Evolutionary conservation across 1,140 invertebrate genomes (phyloP).

Genomic region (Drosophila malerkotliana): DNA sequence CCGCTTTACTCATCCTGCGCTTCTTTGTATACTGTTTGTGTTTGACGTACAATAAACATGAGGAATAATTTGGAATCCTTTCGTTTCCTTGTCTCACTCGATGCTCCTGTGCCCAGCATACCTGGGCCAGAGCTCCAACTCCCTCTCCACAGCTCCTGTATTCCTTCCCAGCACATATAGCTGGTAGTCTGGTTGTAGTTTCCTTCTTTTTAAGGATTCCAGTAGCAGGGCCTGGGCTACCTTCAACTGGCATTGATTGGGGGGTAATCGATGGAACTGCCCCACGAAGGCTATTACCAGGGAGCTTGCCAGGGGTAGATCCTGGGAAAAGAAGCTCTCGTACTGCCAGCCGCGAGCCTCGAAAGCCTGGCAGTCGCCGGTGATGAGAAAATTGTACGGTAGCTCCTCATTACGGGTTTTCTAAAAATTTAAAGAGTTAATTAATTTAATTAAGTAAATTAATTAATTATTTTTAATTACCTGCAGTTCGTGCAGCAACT

Average conservation of each 20-base stretch:
- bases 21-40: conserved; percentile 65
- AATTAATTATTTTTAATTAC: conserved; percentile 27
- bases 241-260: conserved; percentile 53
- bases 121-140: conserved; percentile 45
- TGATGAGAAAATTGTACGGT: conserved; percentile 76
- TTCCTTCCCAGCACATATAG: conserved; percentile 9
- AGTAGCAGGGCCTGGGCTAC: conserved; percentile 56
- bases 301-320: conserved; percentile 46
- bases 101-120: conserved; percentile 32
- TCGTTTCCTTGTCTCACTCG: conserved; percentile 21
- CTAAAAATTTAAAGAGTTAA: conserved; percentile 4
- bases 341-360: conserved; percentile 74
- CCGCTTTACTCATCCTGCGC: conserved; percentile 74
- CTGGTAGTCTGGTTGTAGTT: conserved; percentile 46
- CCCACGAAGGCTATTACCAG: conserved; percentile 71
- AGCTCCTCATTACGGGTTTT: conserved; percentile 44
- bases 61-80: conserved; percentile 40
- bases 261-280: conserved; percentile 47
- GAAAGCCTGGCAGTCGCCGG: conserved; percentile 68
- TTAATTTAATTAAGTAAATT: neutral
- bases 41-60: conserved; percentile 70
- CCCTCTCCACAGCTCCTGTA: conserved; percentile 40
- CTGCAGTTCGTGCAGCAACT: conserved; percentile 57
- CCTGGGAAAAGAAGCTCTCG: conserved; percentile 32
- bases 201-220: conserved; percentile 58